Conservation (phyloP, 2,797 vertebrate genomes). For the Anomalospiza imberbis region DNA sequence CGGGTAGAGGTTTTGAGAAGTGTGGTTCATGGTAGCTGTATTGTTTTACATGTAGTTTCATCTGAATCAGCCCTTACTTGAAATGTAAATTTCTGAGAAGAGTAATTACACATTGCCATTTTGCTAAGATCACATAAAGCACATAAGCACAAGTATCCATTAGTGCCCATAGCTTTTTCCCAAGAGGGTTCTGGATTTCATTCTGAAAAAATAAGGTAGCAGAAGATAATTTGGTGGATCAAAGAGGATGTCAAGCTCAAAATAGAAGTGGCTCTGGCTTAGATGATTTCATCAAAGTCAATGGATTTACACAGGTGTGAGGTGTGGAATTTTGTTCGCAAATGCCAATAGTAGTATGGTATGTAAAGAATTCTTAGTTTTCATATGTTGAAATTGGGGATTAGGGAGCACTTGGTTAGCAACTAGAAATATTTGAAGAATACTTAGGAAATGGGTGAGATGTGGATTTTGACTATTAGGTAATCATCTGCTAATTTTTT, state of each 20-base stretch:
- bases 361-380: background rate
- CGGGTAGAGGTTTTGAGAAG: background rate
- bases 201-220: background rate
- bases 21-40: background rate
- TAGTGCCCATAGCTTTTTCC: background rate
- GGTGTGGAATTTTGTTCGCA: background rate
- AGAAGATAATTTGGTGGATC: background rate
- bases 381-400: background rate
- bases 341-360: background rate
- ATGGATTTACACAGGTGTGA: background rate
- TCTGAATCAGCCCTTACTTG: background rate
- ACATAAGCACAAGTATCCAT: rapidly evolving
- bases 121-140: background rate
- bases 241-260: background rate
- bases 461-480: background rate
- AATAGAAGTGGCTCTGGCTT: background rate
- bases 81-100: background rate
- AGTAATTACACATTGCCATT: background rate
- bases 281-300: background rate
- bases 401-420: background rate
- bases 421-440: background rate
- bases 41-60: background rate
- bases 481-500: background rate
- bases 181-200: background rate
- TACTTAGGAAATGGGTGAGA: rapidly evolving